phyloP scores from a whole-genome alignment of 2,888 invertebrate genomes.

The Chloroclysta siterata region DNA sequence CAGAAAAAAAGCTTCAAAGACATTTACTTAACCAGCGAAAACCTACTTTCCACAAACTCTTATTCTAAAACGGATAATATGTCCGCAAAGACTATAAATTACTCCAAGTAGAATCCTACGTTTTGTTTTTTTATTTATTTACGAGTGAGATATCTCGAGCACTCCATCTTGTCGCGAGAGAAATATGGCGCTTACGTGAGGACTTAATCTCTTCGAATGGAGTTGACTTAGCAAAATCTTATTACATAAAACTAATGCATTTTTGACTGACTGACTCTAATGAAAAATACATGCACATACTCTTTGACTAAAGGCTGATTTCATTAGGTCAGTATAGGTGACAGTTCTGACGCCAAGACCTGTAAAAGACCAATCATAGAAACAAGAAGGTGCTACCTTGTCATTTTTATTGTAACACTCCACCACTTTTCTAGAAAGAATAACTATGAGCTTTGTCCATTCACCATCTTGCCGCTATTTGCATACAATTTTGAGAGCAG shows the following conservation, averaged over 20 bases:
- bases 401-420: too few relatives aligned
- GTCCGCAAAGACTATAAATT: conserved; percentile 33
- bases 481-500: too few relatives aligned
- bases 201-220: conserved; percentile 63
- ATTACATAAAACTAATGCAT: background rate
- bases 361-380: too few relatives aligned
- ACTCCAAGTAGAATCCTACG: conserved; percentile 28
- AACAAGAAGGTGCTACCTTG: too few relatives aligned
- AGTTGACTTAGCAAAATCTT: conserved; percentile 47
- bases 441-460: too few relatives aligned
- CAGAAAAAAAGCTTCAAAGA: too few relatives aligned
- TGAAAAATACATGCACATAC: too few relatives aligned
- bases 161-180: conserved; percentile 50
- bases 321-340: too few relatives aligned
- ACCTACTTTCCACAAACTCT: conserved; percentile 13
- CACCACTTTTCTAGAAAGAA: too few relatives aligned
- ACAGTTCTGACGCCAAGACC: too few relatives aligned
- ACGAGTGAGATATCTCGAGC: conserved; percentile 53
- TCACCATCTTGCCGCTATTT: too few relatives aligned
- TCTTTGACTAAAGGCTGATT: too few relatives aligned
- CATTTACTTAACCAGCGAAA: conserved; percentile 11
- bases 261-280: background rate
- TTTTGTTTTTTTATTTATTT: conserved; percentile 58
- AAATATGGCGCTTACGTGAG: conserved; percentile 69
- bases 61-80: conserved; percentile 22